phyloP scores from a whole-genome alignment of 2,113 vertebrate genomes.

The Prionailurus viverrinus region DNA sequence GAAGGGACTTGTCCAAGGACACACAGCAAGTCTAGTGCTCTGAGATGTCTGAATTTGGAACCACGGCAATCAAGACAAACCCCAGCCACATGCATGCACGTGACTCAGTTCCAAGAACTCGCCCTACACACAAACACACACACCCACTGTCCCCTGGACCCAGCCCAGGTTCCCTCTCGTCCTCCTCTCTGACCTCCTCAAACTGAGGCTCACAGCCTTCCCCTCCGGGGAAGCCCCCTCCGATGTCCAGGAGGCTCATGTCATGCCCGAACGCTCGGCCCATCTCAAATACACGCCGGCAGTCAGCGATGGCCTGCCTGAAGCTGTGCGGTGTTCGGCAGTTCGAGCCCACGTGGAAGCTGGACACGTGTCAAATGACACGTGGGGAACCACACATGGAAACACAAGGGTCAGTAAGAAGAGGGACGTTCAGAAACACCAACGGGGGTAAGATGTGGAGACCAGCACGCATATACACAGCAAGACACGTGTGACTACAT shows the following conservation, averaged over 20 bases:
- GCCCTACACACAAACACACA: not conserved
- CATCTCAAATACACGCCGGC: not conserved
- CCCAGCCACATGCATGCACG: fast-evolving
- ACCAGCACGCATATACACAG: fast-evolving
- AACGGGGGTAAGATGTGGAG: not conserved
- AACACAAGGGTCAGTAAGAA: not conserved
- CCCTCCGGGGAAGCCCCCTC: slow-evolving; percentile 40
- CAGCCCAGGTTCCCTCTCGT: not conserved
- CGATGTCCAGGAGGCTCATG: slow-evolving; percentile 52
- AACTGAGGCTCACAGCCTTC: not conserved
- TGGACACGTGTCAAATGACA: not conserved
- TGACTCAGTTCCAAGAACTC: not conserved
- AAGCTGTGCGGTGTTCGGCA: not conserved
- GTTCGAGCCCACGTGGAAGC: slow-evolving; percentile 55
- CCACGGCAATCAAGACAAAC: not conserved
- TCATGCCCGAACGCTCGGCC: not conserved
- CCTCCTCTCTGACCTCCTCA: slow-evolving; percentile 53
- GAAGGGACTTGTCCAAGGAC: not conserved
- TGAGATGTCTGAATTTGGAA: not conserved
- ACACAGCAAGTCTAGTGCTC: not conserved
- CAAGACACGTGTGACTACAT: fast-evolving
- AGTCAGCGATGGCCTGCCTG: not conserved
- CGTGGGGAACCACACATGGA: not conserved
- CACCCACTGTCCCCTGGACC: no score
- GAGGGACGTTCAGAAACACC: not conserved